These are phyloP conservation scores for Lordiphosa collinella DNA, from an alignment of 1,140 invertebrate species.

Conservation along the genomic window DNA sequence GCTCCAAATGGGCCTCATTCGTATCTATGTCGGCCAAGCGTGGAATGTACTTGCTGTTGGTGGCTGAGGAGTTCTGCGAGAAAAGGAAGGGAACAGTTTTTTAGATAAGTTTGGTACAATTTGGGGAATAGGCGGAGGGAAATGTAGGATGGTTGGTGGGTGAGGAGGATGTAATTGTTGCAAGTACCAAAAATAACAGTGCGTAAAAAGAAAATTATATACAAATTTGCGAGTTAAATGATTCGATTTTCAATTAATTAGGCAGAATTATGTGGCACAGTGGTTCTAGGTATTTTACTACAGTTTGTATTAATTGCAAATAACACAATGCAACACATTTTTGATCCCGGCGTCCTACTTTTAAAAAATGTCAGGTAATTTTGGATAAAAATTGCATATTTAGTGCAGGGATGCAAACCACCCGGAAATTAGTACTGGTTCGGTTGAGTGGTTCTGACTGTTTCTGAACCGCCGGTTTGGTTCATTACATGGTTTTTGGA, in stretches of 20 bases:
- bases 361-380: too few relatives aligned
- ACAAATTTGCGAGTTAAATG: slow-evolving; percentile 35
- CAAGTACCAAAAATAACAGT: slow-evolving; percentile 74
- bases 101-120: not conserved
- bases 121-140: not conserved
- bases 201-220: slow-evolving; percentile 65
- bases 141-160: not conserved
- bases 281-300: too few relatives aligned
- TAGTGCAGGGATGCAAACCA: too few relatives aligned
- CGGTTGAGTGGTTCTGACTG: too few relatives aligned
- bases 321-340: too few relatives aligned
- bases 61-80: slow-evolving; percentile 65
- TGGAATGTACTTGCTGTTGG: slow-evolving; percentile 78
- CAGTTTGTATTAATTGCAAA: too few relatives aligned
- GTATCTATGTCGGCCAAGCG: slow-evolving; percentile 64
- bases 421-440: too few relatives aligned
- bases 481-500: too few relatives aligned
- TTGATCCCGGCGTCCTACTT: too few relatives aligned
- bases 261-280: slow-evolving; percentile 4
- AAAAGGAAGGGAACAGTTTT: slow-evolving; percentile 12
- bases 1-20: slow-evolving; percentile 80
- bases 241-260: slow-evolving; percentile 13
- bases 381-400: too few relatives aligned
- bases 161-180: slow-evolving; percentile 9
- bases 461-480: too few relatives aligned